Evolutionary conservation across 1,140 invertebrate genomes (phyloP).

Genomic region (Hycleus cichorii): DNA sequence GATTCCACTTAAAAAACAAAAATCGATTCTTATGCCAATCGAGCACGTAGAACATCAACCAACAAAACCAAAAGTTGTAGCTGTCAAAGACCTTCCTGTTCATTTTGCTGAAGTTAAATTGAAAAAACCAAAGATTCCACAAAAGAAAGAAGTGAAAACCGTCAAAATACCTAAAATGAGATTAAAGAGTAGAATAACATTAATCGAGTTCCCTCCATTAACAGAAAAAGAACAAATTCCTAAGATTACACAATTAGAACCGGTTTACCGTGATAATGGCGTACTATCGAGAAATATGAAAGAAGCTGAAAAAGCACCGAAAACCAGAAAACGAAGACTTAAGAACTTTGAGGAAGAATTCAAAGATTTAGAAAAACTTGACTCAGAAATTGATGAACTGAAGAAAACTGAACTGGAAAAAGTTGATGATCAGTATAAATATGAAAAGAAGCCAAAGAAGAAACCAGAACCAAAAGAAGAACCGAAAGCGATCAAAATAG

Average conservation of each 20-base stretch:
- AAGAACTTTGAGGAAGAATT: constrained; percentile 60
- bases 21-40: constrained; percentile 49
- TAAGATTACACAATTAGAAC: constrained; percentile 44
- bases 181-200: constrained; percentile 56
- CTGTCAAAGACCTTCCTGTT: constrained; percentile 61
- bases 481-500: constrained; percentile 43
- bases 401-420: constrained; percentile 29
- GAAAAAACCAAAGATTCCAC: constrained; percentile 29
- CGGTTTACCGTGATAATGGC: constrained; percentile 51
- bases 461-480: constrained; percentile 43
- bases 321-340: constrained; percentile 36
- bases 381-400: constrained; percentile 52
- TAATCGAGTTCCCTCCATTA: constrained; percentile 52
- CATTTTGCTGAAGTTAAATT: constrained; percentile 36
- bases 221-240: constrained; percentile 43
- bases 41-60: constrained; percentile 50
- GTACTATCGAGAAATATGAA: constrained; percentile 60
- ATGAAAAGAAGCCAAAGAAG: constrained; percentile 29
- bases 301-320: constrained; percentile 56
- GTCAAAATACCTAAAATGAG: constrained; percentile 54
- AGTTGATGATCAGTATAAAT: constrained; percentile 27
- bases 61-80: constrained; percentile 52
- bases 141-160: constrained; percentile 36
- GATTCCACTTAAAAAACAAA: constrained; percentile 5
- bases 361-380: constrained; percentile 60